Base-by-base conservation (phyloP, 2,888 invertebrate genomes). In the Agrochola circellaris region DNA sequence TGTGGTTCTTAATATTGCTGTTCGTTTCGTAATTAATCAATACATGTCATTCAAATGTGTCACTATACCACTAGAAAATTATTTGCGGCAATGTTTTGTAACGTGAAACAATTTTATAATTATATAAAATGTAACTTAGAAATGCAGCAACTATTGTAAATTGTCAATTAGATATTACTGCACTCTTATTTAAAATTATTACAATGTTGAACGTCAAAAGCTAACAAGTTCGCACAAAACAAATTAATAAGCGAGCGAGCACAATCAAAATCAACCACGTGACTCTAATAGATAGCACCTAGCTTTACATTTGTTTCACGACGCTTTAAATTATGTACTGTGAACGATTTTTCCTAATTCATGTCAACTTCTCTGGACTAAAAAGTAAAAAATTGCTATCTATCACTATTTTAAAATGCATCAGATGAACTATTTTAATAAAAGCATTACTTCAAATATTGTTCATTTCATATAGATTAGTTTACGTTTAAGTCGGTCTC, bases 381-480 rank as follows among this genome's bases (percentile, higher is more conserved):
- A 79, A 83, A 80, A 61, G 81, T 84, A 82, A 79, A 86, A 86
- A 83, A 83, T 74, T 77, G 79, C 74, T 83, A 73, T 81, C 68
- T 84, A 87, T 81, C 70, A 86, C 87, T 82, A 88, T 82, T 73
- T 79, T 73, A 81, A 88, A 88, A 88, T 87, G 87, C 87, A 83
- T 87, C 79, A 75, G 77, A 83, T 79, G 80, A 83, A 83, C 73
- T 88, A 87, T 82, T 83, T 84, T 77, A 82, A 80, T 85, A 88
- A 80, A 88, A 84, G 83, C 82, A 83, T 84, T 78, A 86, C 67
- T 75, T 79, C 69, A 82, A 83, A 82, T 78, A 79, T 87, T 80
- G 84, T 87, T 88, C 86, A 82, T 77, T 79, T 83, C 77, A 85
- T 82, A 68, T 77, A 79, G 79, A 79, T 73, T 73, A 80, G 74